phyloP scores from a whole-genome alignment of 2,113 vertebrate genomes.

The Eulemur rufifrons region DNA sequence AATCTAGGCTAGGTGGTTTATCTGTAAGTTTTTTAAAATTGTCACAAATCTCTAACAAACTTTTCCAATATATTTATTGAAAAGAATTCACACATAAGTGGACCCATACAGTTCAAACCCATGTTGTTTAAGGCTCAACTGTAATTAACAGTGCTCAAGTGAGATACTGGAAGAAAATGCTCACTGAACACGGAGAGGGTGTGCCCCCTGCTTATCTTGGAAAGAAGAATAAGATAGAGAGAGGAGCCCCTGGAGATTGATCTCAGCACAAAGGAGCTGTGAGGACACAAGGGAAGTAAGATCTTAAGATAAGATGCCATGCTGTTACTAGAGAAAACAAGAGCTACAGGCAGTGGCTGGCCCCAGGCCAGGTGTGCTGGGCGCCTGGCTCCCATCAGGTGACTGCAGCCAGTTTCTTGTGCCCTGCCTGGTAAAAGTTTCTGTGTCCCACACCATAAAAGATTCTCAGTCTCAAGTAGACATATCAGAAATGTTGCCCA shows the following conservation, averaged over 20 bases:
- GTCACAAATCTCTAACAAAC: background rate
- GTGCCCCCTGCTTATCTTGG: background rate
- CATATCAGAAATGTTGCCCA: background rate
- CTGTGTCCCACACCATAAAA: background rate
- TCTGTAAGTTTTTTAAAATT: background rate
- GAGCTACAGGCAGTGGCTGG: fast-evolving
- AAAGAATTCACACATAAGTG: background rate
- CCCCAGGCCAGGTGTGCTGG: background rate
- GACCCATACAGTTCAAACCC: background rate
- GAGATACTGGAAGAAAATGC: background rate
- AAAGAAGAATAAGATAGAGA: background rate
- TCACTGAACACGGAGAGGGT: background rate
- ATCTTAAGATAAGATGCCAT: background rate
- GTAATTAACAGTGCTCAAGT: background rate
- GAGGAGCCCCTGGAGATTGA: background rate
- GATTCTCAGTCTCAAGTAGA: background rate
- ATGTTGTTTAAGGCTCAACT: background rate
- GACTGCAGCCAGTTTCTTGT: background rate
- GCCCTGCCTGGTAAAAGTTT: background rate
- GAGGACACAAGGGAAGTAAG: background rate
- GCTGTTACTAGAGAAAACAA: background rate
- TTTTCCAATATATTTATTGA: background rate
- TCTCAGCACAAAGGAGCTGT: background rate
- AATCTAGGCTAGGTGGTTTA: background rate
- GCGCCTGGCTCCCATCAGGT: background rate